Conservation (phyloP, 2,113 vertebrate genomes). For the Amblyopsis rosae region DNA sequence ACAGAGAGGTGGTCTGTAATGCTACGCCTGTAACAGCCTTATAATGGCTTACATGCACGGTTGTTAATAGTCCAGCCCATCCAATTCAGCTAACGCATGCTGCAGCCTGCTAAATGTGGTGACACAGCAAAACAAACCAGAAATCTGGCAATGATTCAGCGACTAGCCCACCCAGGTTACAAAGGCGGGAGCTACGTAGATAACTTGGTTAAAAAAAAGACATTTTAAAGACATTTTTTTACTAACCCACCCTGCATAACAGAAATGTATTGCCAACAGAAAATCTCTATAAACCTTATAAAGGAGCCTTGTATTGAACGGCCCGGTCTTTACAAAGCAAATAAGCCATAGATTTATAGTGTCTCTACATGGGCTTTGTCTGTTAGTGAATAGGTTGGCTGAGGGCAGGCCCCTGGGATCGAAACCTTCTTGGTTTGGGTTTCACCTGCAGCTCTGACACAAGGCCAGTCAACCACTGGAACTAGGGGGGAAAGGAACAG, state of each 20-base stretch:
- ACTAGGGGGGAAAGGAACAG: neutral
- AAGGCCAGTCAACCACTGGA: conserved; percentile 33
- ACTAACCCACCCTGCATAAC: neutral
- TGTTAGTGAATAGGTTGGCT: conserved; percentile 31
- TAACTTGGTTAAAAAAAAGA: conserved; percentile 19
- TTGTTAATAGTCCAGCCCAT: neutral
- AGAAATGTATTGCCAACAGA: neutral
- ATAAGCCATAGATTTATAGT: conserved; percentile 19
- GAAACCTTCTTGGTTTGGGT: conserved; percentile 52
- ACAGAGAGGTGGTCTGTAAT: conserved; percentile 25
- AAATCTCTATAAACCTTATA: conserved; percentile 21
- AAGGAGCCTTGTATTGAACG: neutral
- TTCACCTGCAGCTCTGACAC: conserved; percentile 53
- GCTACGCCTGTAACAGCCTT: neutral
- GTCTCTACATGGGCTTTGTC: conserved; percentile 21
- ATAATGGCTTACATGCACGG: conserved; percentile 29
- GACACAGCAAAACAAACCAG: conserved; percentile 68
- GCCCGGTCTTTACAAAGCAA: neutral
- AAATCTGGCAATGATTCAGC: conserved; percentile 68
- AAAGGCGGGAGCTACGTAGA: conserved; percentile 9
- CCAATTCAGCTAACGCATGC: neutral
- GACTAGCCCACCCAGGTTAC: conserved; percentile 64
- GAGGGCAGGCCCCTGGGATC: conserved; percentile 41
- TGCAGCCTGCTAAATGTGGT: conserved; percentile 49
- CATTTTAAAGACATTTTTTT: neutral